phyloP scores from a whole-genome alignment of 2,797 vertebrate species.

The Phalloptychus januarius region DNA sequence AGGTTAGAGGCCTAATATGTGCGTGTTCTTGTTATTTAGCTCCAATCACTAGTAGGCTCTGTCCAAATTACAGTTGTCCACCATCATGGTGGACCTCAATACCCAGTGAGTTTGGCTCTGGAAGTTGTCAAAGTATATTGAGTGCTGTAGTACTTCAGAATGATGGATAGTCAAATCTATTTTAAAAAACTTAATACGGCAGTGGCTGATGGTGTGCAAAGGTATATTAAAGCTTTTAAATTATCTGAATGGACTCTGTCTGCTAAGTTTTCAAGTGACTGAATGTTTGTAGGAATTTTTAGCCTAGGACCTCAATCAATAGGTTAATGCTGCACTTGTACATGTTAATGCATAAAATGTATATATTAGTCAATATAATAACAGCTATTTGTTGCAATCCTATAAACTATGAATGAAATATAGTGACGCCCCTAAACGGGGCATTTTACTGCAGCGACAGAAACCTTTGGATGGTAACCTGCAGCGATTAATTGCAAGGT shows the following conservation, averaged over 20 bases:
- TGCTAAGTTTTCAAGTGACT: background rate
- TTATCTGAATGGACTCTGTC: background rate
- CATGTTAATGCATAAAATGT: no score
- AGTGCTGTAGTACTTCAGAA: background rate
- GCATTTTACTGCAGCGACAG: background rate
- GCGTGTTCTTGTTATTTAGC: no score
- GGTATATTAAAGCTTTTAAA: background rate
- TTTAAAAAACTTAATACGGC: background rate
- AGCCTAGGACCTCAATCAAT: background rate
- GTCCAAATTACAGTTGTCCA: background rate
- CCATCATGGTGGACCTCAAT: background rate
- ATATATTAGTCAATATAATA: no score
- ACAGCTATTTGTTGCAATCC: no score
- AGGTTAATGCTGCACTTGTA: no score
- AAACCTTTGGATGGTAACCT: background rate
- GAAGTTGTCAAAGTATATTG: background rate
- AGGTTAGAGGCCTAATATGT: no score
- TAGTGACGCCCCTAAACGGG: background rate
- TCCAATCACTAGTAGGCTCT: background rate
- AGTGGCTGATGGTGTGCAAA: background rate
- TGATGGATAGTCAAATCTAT: background rate
- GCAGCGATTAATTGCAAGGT: background rate
- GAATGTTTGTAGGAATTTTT: background rate
- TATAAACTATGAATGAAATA: background rate
- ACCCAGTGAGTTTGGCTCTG: background rate